Base-by-base conservation (phyloP, 2,888 invertebrate species). In the Polylopha cassiicola region DNA sequence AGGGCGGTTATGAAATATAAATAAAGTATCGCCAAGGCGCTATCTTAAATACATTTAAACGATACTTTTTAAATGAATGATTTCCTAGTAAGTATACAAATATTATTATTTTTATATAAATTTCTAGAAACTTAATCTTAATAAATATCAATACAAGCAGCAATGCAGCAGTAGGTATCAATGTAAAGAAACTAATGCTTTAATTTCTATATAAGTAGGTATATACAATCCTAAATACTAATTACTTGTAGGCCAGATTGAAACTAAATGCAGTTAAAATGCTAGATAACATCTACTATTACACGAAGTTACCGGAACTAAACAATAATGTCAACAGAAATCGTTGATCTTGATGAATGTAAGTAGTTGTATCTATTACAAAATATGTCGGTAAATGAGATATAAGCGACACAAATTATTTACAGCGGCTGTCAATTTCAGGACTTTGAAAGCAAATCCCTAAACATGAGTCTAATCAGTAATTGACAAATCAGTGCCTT, bases 401-500 rank as follows among this genome's bases (percentile, higher is more conserved):
- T 31, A 44, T 24, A 72, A 69, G 67, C 72, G 50, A 58, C 51
- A 53, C 30, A 63, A 65, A 61, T 47, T 77, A 80, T 79, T 57
- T 78, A 80, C 77, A 80, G 64, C 66, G 23, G 39, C 48, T 50
- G 48, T 43, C 42, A 46, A 43, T 50, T 57, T 46, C 38, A 71
- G 70, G 72, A 76, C 65, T 72, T 70, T 60, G 43, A 74, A 80
- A 78, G 61, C 56, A 76, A 80, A 79, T 73, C 69, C 72, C 59
- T 73, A 73, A 68, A 64, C 53, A 66, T 67, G 74, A 72, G 48
- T 77, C 85, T 85, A 85, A 80, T 84, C 78, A 76, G 66, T 85
- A 85, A 85, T 85, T 85, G 85, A 85, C 85, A 79, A 79, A 77
- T 81, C 82, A 81, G 84, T 82, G 75, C 76, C 63, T 65, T 62